These are phyloP conservation scores for Achroia grisella DNA, from an alignment of 1,140 invertebrate genomes.

Conservation along the genomic window DNA sequence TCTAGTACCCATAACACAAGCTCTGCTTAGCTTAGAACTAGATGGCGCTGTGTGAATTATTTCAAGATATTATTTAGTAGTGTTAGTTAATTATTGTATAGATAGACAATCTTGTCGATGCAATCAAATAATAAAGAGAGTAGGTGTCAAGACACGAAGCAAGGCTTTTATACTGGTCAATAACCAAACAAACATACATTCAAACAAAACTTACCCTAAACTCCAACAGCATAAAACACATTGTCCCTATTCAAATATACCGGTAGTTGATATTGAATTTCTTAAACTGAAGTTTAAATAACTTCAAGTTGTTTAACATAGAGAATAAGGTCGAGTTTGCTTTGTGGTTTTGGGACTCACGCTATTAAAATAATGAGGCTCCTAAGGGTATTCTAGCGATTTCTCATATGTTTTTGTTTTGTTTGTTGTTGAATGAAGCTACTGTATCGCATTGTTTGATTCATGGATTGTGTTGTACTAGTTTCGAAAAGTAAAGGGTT, in stretches of 20 bases:
- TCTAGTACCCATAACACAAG: too few species aligned
- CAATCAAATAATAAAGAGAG: conserved; percentile 3
- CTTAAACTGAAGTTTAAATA: conserved; percentile 3
- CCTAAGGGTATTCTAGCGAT: conserved; percentile 58
- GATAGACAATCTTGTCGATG: too few species aligned
- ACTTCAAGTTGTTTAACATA: conserved; percentile 15
- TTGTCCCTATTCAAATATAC: too few species aligned
- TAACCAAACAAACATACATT: conserved; percentile 18
- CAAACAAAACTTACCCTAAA: too few species aligned
- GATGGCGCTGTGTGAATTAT: too few species aligned
- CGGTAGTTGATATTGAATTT: conserved; percentile 27
- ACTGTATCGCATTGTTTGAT: conserved; percentile 41
- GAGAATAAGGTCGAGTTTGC: conserved; percentile 24
- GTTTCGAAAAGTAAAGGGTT: too few species aligned
- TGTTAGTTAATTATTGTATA: too few species aligned
- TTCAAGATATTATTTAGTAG: too few species aligned
- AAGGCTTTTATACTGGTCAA: conserved; percentile 45
- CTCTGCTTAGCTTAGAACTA: too few species aligned
- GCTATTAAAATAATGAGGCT: conserved; percentile 65
- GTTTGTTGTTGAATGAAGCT: conserved; percentile 61
- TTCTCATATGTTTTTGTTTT: conserved; percentile 60
- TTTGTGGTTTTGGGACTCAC: conserved; percentile 23
- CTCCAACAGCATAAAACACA: too few species aligned
- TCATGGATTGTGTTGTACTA: not conserved
- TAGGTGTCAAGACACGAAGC: conserved; percentile 44